Evolutionary conservation across 2,797 vertebrate genomes (phyloP).

Genomic region (Peromyscus eremicus): DNA sequence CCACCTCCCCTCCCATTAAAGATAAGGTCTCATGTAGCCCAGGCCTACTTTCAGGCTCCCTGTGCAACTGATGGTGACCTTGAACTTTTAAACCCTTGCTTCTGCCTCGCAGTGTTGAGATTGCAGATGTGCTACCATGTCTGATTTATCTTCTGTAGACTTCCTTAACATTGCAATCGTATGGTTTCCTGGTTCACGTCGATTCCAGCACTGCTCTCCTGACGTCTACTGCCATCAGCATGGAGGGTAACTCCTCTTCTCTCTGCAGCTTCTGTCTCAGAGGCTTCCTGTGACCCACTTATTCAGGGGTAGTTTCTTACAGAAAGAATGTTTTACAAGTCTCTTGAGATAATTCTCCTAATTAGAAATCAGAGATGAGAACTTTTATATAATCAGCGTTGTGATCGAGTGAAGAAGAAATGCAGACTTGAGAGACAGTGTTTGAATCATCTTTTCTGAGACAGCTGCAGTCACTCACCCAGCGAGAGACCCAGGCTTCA

Average conservation of each 20-base stretch:
- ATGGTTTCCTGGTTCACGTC: neutral
- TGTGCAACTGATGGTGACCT: neutral
- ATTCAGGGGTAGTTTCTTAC: constrained; percentile 45
- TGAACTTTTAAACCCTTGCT: neutral
- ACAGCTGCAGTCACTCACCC: neutral
- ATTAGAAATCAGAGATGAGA: constrained; percentile 63
- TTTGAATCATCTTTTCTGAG: constrained; percentile 40
- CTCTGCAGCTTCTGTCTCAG: constrained; percentile 17
- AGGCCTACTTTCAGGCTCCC: neutral
- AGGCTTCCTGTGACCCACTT: constrained; percentile 48
- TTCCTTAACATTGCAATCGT: neutral
- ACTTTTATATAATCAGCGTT: constrained; percentile 63
- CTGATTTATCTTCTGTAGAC: neutral
- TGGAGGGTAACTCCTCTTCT: neutral
- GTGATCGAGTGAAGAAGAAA: constrained; percentile 41
- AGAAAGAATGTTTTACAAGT: constrained; percentile 61
- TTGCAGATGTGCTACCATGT: neutral
- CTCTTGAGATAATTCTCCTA: constrained; percentile 74
- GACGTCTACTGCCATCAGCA: neutral
- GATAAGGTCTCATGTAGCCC: neutral
- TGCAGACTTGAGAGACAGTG: constrained; percentile 33
- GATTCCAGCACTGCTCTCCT: neutral
- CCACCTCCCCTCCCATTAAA: no score
- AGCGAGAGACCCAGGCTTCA: neutral
- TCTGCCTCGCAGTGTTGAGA: neutral